phyloP scores from a whole-genome alignment of 1,140 invertebrate species.

The Alviniconcha marisindica region DNA sequence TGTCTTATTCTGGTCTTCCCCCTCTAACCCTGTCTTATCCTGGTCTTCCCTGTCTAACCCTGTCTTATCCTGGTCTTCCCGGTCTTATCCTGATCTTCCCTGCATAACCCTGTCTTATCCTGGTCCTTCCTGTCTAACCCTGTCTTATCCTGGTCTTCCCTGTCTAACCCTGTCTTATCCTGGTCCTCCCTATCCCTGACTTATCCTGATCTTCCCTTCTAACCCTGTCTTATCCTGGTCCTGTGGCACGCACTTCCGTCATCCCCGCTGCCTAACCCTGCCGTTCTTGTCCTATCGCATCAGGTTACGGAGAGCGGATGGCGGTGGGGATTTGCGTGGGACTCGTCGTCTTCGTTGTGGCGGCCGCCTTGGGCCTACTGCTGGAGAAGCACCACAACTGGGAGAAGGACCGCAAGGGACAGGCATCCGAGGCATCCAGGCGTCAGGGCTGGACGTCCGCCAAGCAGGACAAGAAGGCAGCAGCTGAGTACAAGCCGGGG shows the following conservation, averaged over 20 bases:
- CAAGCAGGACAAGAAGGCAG: background rate
- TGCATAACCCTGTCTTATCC: background rate
- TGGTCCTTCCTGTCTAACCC: background rate
- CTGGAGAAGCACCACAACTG: conserved; percentile 35
- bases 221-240: background rate
- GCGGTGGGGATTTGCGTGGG: background rate
- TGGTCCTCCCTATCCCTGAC: background rate
- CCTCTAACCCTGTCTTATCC: too few relatives aligned
- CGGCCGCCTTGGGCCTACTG: conserved; percentile 1
- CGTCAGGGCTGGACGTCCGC: background rate
- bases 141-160: background rate
- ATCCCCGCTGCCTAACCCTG: too few relatives aligned
- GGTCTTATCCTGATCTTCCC: background rate
- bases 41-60: background rate
- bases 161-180: background rate
- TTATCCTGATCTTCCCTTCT: background rate
- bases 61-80: background rate
- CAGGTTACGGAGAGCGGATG: background rate
- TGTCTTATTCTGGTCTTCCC: too few relatives aligned
- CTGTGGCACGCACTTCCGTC: too few relatives aligned
- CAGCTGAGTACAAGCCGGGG: background rate
- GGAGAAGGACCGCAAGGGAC: background rate
- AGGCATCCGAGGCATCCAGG: too few relatives aligned
- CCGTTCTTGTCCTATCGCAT: too few relatives aligned
- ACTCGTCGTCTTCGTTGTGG: background rate